Conservation (phyloP, 2,113 vertebrate genomes). For the Ursus arctos region DNA sequence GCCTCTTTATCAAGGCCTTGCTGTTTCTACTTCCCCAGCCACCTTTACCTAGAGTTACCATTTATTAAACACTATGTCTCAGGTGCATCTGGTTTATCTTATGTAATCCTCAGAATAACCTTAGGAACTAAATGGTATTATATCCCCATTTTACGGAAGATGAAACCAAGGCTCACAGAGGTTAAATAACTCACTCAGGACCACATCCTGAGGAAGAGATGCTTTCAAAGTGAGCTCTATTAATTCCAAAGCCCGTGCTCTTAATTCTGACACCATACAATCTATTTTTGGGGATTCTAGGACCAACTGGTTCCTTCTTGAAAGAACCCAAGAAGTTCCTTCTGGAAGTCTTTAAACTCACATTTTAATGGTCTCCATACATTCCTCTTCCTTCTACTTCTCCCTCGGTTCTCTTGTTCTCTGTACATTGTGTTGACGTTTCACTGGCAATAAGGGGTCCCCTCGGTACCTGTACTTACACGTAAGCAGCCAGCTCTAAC, state of each 20-base stretch:
- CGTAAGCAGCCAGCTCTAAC: neutral
- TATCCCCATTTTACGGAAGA: neutral
- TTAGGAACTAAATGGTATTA: neutral
- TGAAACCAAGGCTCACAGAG: neutral
- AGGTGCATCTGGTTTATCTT: neutral
- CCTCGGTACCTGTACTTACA: neutral
- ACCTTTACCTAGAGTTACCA: neutral
- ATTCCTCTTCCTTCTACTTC: neutral
- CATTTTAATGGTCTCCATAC: neutral
- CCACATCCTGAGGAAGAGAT: neutral
- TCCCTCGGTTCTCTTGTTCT: neutral
- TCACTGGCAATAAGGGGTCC: neutral
- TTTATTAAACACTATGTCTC: neutral
- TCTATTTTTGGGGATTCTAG: neutral
- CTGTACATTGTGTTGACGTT: neutral
- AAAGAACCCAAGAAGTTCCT: neutral
- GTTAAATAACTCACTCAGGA: neutral
- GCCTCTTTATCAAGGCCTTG: neutral
- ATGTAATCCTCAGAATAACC: neutral
- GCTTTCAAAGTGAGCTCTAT: neutral
- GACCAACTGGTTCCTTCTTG: neutral
- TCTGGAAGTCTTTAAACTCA: neutral
- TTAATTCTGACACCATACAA: neutral
- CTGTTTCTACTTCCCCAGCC: neutral
- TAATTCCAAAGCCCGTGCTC: neutral